These are phyloP conservation scores for Cantharis flavilabris DNA, from an alignment of 2,888 invertebrate genomes.

Conservation along the genomic window DNA sequence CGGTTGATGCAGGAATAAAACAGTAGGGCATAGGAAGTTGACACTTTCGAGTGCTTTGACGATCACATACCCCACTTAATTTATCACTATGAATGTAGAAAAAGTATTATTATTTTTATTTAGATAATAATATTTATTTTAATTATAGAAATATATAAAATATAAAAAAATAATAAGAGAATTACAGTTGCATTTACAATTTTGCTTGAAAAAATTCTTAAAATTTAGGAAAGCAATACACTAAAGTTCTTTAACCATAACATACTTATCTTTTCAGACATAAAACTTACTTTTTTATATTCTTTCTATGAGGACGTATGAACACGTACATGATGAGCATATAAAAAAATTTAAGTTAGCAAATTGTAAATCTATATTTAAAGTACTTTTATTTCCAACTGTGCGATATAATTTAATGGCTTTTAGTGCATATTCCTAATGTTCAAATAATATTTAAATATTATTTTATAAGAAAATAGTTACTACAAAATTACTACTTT, in stretches of 20 bases:
- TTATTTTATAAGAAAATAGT: too few relatives aligned
- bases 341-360: neutral
- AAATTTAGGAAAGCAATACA: neutral
- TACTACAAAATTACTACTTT: too few relatives aligned
- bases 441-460: neutral
- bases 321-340: neutral
- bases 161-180: neutral
- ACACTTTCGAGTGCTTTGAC: too few relatives aligned
- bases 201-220: too few relatives aligned
- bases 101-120: too few relatives aligned
- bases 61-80: too few relatives aligned
- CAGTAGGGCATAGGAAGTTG: too few relatives aligned
- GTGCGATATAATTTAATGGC: neutral
- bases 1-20: too few relatives aligned
- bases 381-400: neutral
- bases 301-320: neutral
- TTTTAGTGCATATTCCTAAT: neutral
- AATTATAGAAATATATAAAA: too few relatives aligned
- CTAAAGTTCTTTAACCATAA: neutral
- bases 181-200: neutral
- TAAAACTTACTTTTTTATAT: neutral
- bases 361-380: neutral
- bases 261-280: neutral
- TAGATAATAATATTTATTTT: too few relatives aligned
- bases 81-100: too few relatives aligned